Percentiles rank a stretch among this genome's conserved stretches.
These are phyloP conservation scores for Scolopax mira DNA, from an alignment of 2,113 vertebrate genomes.

Conservation along the genomic window DNA sequence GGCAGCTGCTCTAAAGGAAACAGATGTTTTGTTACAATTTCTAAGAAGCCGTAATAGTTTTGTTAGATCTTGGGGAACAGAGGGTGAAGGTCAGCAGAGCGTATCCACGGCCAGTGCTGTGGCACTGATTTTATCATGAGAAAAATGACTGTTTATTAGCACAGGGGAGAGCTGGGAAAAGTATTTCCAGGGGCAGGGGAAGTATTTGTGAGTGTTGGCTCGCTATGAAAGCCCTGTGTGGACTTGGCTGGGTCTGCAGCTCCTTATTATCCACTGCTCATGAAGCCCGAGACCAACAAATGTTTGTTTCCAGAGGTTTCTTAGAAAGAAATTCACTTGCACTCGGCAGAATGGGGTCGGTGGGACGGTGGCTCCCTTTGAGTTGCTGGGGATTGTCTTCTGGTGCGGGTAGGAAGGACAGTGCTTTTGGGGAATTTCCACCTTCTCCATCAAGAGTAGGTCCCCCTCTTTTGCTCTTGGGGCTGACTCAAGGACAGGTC, in stretches of 20 bases:
- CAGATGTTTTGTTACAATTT: neutral
- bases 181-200: neutral
- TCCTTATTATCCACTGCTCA: neutral
- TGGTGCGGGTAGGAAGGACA: rapidly evolving
- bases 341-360: neutral
- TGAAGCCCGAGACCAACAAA: neutral
- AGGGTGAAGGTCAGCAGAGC: slow-evolving; percentile 16
- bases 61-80: neutral
- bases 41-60: neutral
- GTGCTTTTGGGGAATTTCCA: rapidly evolving
- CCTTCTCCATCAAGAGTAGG: neutral
- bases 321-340: neutral
- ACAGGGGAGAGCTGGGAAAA: neutral
- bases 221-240: rapidly evolving
- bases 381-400: neutral
- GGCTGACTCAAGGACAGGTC: neutral
- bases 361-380: neutral
- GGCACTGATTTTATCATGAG: neutral
- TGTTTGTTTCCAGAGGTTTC: neutral
- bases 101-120: neutral
- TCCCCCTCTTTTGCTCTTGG: neutral
- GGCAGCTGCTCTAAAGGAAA: slow-evolving; percentile 58
- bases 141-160: neutral
- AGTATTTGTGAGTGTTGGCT: neutral
- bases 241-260: neutral